Evolutionary conservation across 2,888 invertebrate genomes (phyloP), one percentile per base, ranked within the genome.

Genomic region (Thecophora atra): DNA sequence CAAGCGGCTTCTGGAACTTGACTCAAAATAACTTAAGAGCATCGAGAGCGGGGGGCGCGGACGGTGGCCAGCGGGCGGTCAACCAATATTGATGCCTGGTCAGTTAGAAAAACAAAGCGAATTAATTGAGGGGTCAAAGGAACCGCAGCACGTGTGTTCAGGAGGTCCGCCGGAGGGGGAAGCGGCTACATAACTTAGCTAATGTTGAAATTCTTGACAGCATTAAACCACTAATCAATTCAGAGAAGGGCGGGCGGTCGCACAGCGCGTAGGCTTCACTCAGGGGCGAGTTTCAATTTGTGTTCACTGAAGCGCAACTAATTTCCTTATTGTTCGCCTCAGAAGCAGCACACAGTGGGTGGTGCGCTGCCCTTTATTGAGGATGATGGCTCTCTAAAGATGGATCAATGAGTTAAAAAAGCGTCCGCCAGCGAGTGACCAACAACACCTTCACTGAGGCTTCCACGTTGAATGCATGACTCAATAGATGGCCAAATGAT

Each of bases 91-190:
- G 80, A 81, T 82, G 82, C 78, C 77, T 79, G 81, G 79, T 81
- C 78, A 78, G 79, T 78, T 75, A 81, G 79, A 79, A 79, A 78
- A 82, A 82, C 82, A 82, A 82, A 82, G 82, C 82, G 80, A 81
- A 82, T 82, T 82, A 82, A 82, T 82, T 82, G 80, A 81, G 80
- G 79, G 82, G 79, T 71, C 81, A 80, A 82, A 80, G 77, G 72
- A 71, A 81, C 68, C 11, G 64, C 51, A 28, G 21, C 66, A 52
- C 66, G 52, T 52, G 54, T 66, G 66, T n/a, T n/a, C 30, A n/a
- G n/a, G 2, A 8, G 30, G 28, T 37, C n/a, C 6, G 62, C 2
- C 17, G n/a, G 62, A 13, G 1, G 17, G 51, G 52, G 65, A 65
- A 51, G 65, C n/a, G 44, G 30, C n/a, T 62, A 37, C n/a, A 37